Conservation (phyloP, 1,140 invertebrate species). For the Diprion similis region DNA sequence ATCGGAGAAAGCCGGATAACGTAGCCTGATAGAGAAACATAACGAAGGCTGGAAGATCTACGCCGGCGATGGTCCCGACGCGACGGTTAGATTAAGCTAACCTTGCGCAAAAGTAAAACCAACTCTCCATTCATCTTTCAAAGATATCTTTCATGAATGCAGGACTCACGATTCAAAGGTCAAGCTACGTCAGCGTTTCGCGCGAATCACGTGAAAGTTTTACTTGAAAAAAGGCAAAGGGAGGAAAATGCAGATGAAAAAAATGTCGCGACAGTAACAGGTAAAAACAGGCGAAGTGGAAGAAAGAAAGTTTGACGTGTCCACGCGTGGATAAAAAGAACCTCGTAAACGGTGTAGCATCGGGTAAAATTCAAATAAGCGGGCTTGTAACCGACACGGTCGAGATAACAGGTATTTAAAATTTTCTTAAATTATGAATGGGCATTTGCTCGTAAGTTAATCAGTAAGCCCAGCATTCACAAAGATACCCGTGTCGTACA, state of each 20-base stretch:
- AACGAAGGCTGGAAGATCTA: not conserved
- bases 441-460: constrained; percentile 1
- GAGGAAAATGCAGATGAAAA: too few relatives aligned
- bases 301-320: too few relatives aligned
- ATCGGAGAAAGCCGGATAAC: not conserved
- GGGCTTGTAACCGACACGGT: not conserved
- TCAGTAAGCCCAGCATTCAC: not conserved
- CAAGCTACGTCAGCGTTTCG: not conserved
- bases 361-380: not conserved
- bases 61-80: not conserved
- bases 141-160: not conserved
- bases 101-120: not conserved
- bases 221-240: not conserved
- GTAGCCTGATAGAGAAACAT: not conserved
- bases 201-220: not conserved
- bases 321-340: too few relatives aligned
- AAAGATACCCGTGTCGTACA: not conserved
- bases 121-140: not conserved
- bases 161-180: not conserved
- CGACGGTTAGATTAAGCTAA: not conserved
- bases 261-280: not conserved
- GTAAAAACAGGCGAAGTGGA: not conserved
- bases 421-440: constrained; percentile 4
- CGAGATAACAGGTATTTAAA: constrained; percentile 1
- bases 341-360: not conserved